Base-by-base conservation (phyloP, 2,113 vertebrate species). In the Macquaria australasica region DNA sequence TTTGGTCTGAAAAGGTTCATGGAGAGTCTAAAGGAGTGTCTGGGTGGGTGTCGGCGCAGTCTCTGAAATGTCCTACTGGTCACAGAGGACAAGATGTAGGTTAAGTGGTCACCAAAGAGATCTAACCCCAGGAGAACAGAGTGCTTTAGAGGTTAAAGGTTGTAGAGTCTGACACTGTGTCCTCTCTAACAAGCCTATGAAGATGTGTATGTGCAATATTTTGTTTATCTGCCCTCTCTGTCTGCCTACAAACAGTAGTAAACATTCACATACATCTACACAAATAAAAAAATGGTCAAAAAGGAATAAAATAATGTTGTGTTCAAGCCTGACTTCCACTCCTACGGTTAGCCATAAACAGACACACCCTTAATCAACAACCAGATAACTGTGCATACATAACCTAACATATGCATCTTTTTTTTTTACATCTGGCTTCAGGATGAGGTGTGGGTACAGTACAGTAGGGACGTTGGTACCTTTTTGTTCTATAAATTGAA, bases 71-170 rank as follows among this genome's bases (percentile, higher is more conserved):
- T 83, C 73, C 69, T 9, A 34, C 37, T 23, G 37, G 25, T 77
- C 85, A 72, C 77, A 69, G 77, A 83, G 64, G 87, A 84, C 62
- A 51, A 75, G 50, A 66, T 58, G 60, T 41, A 81, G 78, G 88
- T 87, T 82, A 86, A 89, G 67, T 78, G 87, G 66, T 79, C 64
- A 69, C 69, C 37, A 25, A 63, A 74, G 72, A 81, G 53, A 72
- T 55, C 51, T 34, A 55, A 77, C 60, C 74, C 66, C 80, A 66
- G 37, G 84, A 83, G 81, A 68, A 62, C 25, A 56, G 31, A 84
- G 43, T 20, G 70, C 72, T 72, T 71, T 39, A 31, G 64, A 89
- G 85, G 72, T 75, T 58, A 71, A 56, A 86, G 77, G 83, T 86
- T 86, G 23, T 6, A 51, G 34, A 10, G 51, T 62, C 51, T 43